Base-by-base conservation (phyloP, 2,797 vertebrate species). In the Thamnophis elegans region DNA sequence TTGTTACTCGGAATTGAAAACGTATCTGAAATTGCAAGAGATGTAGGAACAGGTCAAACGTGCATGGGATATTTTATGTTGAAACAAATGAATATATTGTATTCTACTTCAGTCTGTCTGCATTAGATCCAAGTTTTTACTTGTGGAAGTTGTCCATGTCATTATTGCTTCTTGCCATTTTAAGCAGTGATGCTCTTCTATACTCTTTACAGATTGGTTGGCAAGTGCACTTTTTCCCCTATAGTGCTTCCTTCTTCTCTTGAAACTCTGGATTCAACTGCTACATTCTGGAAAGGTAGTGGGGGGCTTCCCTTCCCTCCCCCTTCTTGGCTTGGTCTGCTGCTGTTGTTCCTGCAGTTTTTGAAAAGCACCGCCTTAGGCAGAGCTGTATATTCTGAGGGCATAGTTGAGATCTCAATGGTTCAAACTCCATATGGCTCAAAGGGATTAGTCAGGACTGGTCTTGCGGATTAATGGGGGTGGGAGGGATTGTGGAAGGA, bases 381-480 rank as follows among this genome's bases (percentile, higher is more conserved):
- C 86, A 86, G 28, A 42, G 59, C 91, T 92, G 58, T 60, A 87
- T 85, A 90, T 73, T 92, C 90, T 0, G 0, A 87, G 91, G 93
- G 5, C 94, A 92, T 92, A 87, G 95, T 95, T 95, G 96, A 95
- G 96, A 94, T 95, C 68, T 5, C 13, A 93, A 59, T 88, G 93
- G 92, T 73, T 94, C 90, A 92, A 89, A 59, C 95, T 96, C 96
- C 96, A 97, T 96, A 97, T 97, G 96, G 97, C 96, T 96, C 96
- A 88, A 94, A 93, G 93, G 95, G 97, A 97, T 97, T 96, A 97
- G 94, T 95, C 93, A 89, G 68, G 88, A 85, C 92, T 88, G 85
- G 88, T 85, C 73, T 0, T 1, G 92, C 47, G 93, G 95, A 96
- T 96, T 96, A 97, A 90, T 94, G 60, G 93, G 22, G 8, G 4